Conservation (phyloP, 1,140 invertebrate species). For the Solenopsis fugax region DNA sequence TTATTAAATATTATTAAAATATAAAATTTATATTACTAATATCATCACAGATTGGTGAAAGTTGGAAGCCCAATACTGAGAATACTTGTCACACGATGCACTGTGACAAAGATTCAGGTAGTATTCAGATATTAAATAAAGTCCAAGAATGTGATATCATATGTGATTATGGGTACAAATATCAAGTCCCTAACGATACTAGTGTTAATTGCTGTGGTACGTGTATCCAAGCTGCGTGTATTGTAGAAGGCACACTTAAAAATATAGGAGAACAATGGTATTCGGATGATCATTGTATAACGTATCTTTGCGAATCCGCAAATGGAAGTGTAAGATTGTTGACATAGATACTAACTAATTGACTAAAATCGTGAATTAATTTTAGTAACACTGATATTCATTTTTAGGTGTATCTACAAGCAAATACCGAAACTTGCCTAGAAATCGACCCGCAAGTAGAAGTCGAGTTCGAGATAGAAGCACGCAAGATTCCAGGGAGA, state of each 20-base stretch:
- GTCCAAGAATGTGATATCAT: conserved; percentile 76
- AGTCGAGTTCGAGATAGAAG: conserved; percentile 86
- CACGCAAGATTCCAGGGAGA: conserved; percentile 82
- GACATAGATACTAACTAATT: neutral
- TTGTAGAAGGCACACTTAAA: conserved; percentile 86
- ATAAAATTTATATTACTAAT: conserved; percentile 1
- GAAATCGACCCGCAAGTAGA: conserved; percentile 80
- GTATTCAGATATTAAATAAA: conserved; percentile 84
- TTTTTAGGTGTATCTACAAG: conserved; percentile 85
- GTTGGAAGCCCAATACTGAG: conserved; percentile 86
- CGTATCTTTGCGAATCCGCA: conserved; percentile 86
- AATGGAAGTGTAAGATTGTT: conserved; percentile 87
- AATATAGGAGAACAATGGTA: conserved; percentile 87
- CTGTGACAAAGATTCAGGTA: conserved; percentile 85
- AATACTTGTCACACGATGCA: conserved; percentile 87
- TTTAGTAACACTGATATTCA: conserved; percentile 19
- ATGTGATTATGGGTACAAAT: conserved; percentile 84
- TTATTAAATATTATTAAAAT: neutral
- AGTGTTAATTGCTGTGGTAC: conserved; percentile 89
- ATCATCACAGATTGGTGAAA: conserved; percentile 85
- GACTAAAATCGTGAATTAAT: neutral
- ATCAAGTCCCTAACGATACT: conserved; percentile 78
- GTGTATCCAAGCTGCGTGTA: conserved; percentile 89
- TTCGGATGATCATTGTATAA: conserved; percentile 88
- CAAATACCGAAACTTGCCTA: conserved; percentile 83